These are phyloP conservation scores for Ylistrum balloti DNA, from an alignment of 1,140 invertebrate genomes.

Conservation along the genomic window DNA sequence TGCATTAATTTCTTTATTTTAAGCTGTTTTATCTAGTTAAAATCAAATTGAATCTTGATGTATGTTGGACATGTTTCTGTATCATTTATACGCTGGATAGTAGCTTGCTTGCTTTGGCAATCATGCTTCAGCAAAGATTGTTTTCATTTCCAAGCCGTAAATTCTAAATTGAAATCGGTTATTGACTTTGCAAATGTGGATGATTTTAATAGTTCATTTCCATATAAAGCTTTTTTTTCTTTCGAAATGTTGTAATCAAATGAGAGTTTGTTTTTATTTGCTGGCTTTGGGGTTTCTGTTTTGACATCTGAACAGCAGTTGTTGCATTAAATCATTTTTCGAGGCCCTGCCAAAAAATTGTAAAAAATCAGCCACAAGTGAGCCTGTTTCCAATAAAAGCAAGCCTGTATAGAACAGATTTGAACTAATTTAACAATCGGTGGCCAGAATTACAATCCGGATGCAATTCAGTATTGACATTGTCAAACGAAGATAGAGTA, in stretches of 20 bases:
- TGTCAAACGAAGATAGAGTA: constrained; percentile 29
- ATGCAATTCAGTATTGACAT: constrained; percentile 6
- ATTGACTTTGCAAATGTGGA: neutral
- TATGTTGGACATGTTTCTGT: neutral
- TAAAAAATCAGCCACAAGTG: neutral
- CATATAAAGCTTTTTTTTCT: neutral
- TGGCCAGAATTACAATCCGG: neutral
- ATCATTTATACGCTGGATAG: neutral
- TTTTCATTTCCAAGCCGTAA: neutral
- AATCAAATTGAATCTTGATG: neutral
- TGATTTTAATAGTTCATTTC: constrained; percentile 40
- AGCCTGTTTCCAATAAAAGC: neutral
- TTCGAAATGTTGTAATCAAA: neutral
- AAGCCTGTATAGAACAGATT: neutral
- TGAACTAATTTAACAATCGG: constrained; percentile 7
- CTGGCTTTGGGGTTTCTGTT: neutral
- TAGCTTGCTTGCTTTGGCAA: neutral
- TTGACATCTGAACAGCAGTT: constrained; percentile 28
- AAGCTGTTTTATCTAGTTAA: neutral
- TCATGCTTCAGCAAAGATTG: neutral
- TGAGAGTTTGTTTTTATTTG: constrained; percentile 20
- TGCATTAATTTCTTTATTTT: neutral
- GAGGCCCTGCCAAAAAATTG: neutral
- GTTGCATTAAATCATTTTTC: constrained; percentile 4
- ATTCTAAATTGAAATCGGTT: constrained; percentile 33